Evolutionary conservation across 2,113 vertebrate species (phyloP), one percentile per base, ranked within the genome.

Genomic region (Podilymbus podiceps): DNA sequence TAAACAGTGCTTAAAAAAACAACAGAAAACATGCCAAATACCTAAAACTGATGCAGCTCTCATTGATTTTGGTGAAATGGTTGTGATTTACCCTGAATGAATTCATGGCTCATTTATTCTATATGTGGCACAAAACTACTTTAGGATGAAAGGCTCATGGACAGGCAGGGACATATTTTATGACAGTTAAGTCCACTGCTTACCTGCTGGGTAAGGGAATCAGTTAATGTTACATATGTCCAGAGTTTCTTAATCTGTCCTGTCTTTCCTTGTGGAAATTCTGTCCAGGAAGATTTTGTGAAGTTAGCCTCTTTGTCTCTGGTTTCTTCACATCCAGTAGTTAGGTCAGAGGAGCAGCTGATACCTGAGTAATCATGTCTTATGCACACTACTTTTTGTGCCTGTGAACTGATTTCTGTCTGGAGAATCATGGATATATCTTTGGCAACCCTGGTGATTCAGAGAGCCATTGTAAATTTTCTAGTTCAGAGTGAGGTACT

Each of bases 101-200:
- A 86, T 87, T 89, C 69, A 40, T 76, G n/a, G 20, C 27, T 87
- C 58, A 60, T 90, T 76, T 93, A 82, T 86, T 72, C 76, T 79
- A 3, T 9, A 4, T 14, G 59, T 75, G n/a, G 47, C 44, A 94
- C 30, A 68, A 79, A 93, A 49, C 15, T 21, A 5, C 7, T 30
- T 50, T 22, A 67, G 53, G 40, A n/a, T 69, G 58, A 88, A 90
- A 69, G 10, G 15, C 7, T 78, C 47, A 23, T 71, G 31, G 18
- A 38, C 4, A 63, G 66, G 8, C 68, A 92, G 68, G 60, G 68
- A 69, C 20, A 25, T 3, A 16, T 15, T 77, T 50, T 7, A 19
- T 1, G n/a, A 31, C 6, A 47, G 5, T 69, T 22, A 77, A 90
- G 2, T 22, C n/a, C 21, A 2, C 33, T 30, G 14, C 69, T 93